Evolutionary conservation across 1,140 invertebrate genomes (phyloP).

Genomic region (Lepidurus apus): DNA sequence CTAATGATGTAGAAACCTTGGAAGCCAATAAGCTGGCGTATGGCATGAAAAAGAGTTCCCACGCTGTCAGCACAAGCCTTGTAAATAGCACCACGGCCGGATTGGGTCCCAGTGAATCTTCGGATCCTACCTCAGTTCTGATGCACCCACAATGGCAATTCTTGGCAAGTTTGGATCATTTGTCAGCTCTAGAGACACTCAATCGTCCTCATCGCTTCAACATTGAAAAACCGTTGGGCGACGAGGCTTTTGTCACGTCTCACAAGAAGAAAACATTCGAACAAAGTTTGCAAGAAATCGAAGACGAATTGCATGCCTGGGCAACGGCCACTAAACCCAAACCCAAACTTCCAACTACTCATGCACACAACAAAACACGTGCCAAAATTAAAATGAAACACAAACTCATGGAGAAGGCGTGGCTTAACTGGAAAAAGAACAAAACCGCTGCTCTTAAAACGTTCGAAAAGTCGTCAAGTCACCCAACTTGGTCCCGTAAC

Average conservation of each 20-base stretch:
- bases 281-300: slow-evolving; percentile 2
- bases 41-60: slow-evolving; percentile 8
- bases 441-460: background rate
- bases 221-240: background rate
- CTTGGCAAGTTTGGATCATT: background rate
- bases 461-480: background rate
- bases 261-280: slow-evolving; percentile 10
- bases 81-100: slow-evolving; percentile 1
- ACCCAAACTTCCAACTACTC: background rate
- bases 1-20: background rate
- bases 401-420: slow-evolving; percentile 1
- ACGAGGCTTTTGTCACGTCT: background rate
- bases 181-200: background rate
- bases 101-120: background rate
- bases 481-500: background rate
- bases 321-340: background rate
- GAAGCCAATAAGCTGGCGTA: slow-evolving; percentile 11
- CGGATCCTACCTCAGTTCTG: background rate
- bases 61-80: background rate
- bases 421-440: slow-evolving; percentile 7
- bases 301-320: background rate
- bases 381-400: background rate
- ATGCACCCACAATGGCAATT: slow-evolving; percentile 13
- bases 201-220: background rate
- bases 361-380: background rate